A percentile compares a stretch with the other conserved stretches of the same genome.
phyloP scores from a whole-genome alignment of 2,888 invertebrate species.

The Metallyticus violacea region DNA sequence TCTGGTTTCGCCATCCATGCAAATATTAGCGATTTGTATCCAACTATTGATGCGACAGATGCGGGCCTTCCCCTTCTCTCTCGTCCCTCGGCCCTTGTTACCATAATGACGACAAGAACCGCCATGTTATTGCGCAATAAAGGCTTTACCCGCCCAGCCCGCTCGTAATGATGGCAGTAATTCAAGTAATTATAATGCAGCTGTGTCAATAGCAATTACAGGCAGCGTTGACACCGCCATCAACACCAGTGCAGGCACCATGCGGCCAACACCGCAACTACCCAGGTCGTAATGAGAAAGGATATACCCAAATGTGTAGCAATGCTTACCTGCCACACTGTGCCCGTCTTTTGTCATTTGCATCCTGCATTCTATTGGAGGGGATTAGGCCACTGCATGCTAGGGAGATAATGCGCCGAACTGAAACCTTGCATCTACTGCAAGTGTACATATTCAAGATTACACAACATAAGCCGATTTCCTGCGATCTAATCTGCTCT shows the following conservation, averaged over 20 bases:
- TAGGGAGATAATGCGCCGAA: not conserved
- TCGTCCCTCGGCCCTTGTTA: not conserved
- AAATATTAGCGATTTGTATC: conserved; percentile 2
- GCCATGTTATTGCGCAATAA: not conserved
- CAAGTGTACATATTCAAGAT: not conserved
- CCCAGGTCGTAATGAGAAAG: not conserved
- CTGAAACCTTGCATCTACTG: not conserved
- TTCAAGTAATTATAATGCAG: conserved; percentile 27
- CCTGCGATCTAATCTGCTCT: no score
- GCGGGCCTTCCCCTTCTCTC: not conserved
- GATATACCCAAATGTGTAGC: not conserved
- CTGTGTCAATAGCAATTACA: conserved; percentile 25
- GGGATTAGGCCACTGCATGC: not conserved
- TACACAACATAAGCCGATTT: no score
- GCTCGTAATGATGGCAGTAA: conserved; percentile 15
- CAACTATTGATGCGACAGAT: not conserved
- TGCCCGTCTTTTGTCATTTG: not conserved
- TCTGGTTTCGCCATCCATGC: not conserved
- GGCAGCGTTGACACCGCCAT: not conserved
- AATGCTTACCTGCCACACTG: not conserved
- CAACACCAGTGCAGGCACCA: not conserved
- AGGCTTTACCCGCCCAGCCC: conserved; percentile 9
- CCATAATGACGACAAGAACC: not conserved
- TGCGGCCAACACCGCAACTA: not conserved
- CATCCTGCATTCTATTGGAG: not conserved